Evolutionary conservation across 2,797 vertebrate species (phyloP).

Genomic region (Novumbra hubbsi): DNA sequence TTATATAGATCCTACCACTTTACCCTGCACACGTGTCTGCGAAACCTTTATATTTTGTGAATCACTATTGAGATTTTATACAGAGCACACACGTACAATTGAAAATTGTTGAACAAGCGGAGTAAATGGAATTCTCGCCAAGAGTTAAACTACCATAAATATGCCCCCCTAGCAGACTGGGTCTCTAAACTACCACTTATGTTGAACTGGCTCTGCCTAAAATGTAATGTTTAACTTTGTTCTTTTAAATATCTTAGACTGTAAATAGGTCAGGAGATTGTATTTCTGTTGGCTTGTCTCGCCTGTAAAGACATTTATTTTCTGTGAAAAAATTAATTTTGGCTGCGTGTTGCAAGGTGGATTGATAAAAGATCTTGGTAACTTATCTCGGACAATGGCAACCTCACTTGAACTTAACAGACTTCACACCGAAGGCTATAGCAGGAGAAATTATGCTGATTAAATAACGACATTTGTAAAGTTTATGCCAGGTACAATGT

Average conservation of each 20-base stretch:
- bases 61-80: slow-evolving; percentile 29
- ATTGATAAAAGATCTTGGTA: neutral
- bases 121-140: slow-evolving; percentile 52
- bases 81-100: slow-evolving; percentile 41
- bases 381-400: neutral
- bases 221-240: slow-evolving; percentile 29
- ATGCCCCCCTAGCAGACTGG: neutral
- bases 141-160: slow-evolving; percentile 56
- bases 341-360: neutral
- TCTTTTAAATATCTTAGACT: slow-evolving; percentile 46
- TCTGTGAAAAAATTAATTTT: slow-evolving; percentile 1
- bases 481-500: neutral
- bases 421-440: neutral
- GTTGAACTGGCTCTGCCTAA: slow-evolving; percentile 33
- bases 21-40: slow-evolving; percentile 15
- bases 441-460: neutral
- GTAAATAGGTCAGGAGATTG: slow-evolving; percentile 36
- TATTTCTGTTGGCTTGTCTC: slow-evolving; percentile 26
- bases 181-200: slow-evolving; percentile 14
- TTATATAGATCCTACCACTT: neutral
- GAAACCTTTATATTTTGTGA: slow-evolving; percentile 18
- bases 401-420: neutral
- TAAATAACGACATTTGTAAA: slow-evolving; percentile 1
- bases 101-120: slow-evolving; percentile 59
- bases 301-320: slow-evolving; percentile 10